phyloP scores from a whole-genome alignment of 2,888 invertebrate genomes.

The Escarpia spicata region DNA sequence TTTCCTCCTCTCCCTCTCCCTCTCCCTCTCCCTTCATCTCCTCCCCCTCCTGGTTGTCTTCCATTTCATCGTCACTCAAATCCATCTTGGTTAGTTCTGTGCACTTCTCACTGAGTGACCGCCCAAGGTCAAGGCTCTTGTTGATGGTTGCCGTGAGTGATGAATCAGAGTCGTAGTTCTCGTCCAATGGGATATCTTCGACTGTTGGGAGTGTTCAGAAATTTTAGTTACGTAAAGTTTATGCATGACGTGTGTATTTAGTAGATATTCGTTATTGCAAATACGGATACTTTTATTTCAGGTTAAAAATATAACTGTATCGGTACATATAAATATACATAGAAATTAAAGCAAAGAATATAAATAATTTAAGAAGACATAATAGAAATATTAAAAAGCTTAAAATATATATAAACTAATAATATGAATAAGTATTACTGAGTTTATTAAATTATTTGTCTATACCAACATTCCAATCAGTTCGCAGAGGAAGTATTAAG shows the following conservation, averaged over 20 bases:
- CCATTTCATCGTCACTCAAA: constrained; percentile 34
- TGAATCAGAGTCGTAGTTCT: constrained; percentile 57
- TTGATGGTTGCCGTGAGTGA: constrained; percentile 61
- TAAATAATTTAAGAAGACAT: no score
- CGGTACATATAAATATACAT: no score
- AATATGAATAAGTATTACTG: neutral
- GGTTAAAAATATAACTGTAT: no score
- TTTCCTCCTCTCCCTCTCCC: neutral
- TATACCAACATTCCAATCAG: no score
- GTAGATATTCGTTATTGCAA: no score
- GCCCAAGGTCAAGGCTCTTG: constrained; percentile 59
- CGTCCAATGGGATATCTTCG: constrained; percentile 25
- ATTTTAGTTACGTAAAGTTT: neutral
- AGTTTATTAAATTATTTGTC: no score
- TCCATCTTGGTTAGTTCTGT: constrained; percentile 36
- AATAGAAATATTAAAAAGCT: no score
- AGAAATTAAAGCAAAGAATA: no score
- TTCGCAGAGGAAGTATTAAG: neutral
- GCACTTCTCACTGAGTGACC: constrained; percentile 60
- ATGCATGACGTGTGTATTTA: neutral
- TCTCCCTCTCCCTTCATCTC: neutral
- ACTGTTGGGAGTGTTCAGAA: neutral
- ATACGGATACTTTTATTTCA: no score
- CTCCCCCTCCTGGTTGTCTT: constrained; percentile 13
- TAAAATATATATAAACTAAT: constrained; percentile 19